phyloP scores from a whole-genome alignment of 2,797 vertebrate genomes.

The Ptychadena robeensis region DNA sequence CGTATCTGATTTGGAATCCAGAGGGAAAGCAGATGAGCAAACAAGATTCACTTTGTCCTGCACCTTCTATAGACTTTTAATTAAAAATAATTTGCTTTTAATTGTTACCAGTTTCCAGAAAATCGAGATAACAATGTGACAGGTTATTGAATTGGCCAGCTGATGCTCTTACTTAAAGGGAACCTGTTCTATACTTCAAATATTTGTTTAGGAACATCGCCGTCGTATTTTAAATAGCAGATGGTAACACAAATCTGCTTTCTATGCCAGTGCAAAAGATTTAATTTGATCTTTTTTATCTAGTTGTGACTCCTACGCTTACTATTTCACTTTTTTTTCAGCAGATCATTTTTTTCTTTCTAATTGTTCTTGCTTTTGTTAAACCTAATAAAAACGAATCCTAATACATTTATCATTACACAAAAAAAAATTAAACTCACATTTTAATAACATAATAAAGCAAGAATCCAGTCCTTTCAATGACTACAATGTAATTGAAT shows the following conservation, averaged over 20 bases:
- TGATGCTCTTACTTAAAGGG: not conserved
- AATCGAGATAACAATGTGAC: not conserved
- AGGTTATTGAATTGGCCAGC: not conserved
- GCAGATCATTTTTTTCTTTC: too few relatives aligned
- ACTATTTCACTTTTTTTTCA: too few relatives aligned
- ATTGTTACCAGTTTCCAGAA: constrained; percentile 1
- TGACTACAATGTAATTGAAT: too few relatives aligned
- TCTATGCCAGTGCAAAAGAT: not conserved
- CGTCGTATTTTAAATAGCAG: not conserved
- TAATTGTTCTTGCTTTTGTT: too few relatives aligned
- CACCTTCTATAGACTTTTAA: constrained; percentile 20
- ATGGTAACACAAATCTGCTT: not conserved
- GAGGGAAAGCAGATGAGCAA: not conserved
- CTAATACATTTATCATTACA: too few relatives aligned
- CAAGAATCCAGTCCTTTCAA: too few relatives aligned
- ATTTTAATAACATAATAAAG: too few relatives aligned
- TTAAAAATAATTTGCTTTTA: constrained; percentile 1
- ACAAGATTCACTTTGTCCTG: not conserved
- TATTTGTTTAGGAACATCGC: not conserved
- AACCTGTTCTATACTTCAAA: not conserved
- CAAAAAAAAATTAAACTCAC: too few relatives aligned
- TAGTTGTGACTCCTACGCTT: too few relatives aligned
- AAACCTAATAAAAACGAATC: too few relatives aligned
- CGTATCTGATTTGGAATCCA: constrained; percentile 36
- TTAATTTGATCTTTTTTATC: too few relatives aligned